These are phyloP conservation scores for Platanista minor DNA, from an alignment of 2,113 vertebrate genomes.

Conservation along the genomic window DNA sequence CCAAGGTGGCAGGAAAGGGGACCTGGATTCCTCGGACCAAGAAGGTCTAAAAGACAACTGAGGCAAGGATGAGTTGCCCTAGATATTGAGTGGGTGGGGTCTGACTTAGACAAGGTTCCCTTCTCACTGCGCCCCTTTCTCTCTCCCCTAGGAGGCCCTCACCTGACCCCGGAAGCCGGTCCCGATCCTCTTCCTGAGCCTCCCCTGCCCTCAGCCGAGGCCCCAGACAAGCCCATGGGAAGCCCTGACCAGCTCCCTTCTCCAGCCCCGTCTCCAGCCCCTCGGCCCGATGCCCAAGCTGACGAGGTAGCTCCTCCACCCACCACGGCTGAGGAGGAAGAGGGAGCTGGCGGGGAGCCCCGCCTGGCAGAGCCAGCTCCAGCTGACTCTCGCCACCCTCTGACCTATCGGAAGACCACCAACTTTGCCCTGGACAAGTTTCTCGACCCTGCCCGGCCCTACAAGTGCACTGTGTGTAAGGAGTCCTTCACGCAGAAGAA, in stretches of 20 bases:
- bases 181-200: slow-evolving; percentile 50
- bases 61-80: background rate
- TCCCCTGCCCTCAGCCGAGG: slow-evolving; percentile 1
- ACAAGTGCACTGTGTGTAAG: slow-evolving; percentile 90
- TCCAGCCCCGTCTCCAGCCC: slow-evolving; percentile 51
- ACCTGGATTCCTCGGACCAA: background rate
- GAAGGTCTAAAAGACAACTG: background rate
- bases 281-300: background rate
- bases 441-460: slow-evolving; percentile 81
- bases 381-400: slow-evolving; percentile 68
- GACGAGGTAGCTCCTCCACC: slow-evolving; percentile 52
- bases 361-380: slow-evolving; percentile 54
- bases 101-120: background rate
- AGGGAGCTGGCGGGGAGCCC: slow-evolving; percentile 52
- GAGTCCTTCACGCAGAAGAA: slow-evolving; percentile 91
- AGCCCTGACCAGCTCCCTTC: slow-evolving; percentile 59
- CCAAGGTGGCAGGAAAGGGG: background rate
- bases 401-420: slow-evolving; percentile 78
- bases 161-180: slow-evolving; percentile 54
- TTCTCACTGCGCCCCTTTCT: background rate
- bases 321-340: slow-evolving; percentile 52
- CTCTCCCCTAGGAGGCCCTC: slow-evolving; percentile 55
- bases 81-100: background rate
- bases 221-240: slow-evolving; percentile 40
- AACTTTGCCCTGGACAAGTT: slow-evolving; percentile 82